These are phyloP conservation scores for Caenorhabditis latens DNA, from an alignment of 1,140 invertebrate species.

Conservation along the genomic window DNA sequence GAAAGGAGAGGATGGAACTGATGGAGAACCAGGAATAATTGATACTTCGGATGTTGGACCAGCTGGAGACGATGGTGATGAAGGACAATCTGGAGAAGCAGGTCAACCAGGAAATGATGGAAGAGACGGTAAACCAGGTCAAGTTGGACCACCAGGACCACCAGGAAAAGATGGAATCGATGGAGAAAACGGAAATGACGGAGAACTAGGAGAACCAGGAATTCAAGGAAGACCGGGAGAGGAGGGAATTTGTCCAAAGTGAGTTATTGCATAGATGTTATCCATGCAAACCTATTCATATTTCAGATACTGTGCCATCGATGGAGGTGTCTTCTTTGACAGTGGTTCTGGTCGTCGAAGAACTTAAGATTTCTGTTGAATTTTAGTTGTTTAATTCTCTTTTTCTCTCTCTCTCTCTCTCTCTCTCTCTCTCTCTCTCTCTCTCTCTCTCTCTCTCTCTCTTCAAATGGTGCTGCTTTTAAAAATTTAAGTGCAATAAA, in stretches of 20 bases:
- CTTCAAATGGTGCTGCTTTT: slow-evolving; percentile 11
- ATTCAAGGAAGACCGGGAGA: slow-evolving; percentile 58
- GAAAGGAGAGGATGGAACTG: slow-evolving; percentile 56
- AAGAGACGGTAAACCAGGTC: slow-evolving; percentile 40
- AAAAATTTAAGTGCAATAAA: slow-evolving; percentile 24
- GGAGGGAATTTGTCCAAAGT: slow-evolving; percentile 62
- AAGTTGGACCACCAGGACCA: slow-evolving; percentile 51
- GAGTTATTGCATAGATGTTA: neutral
- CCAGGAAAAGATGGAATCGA: slow-evolving; percentile 61
- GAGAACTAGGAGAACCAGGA: slow-evolving; percentile 56
- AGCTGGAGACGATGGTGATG: slow-evolving; percentile 59
- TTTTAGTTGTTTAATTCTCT: neutral
- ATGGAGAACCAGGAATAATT: slow-evolving; percentile 53
- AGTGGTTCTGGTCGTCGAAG: slow-evolving; percentile 7
- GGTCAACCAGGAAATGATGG: slow-evolving; percentile 58
- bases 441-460: neutral
- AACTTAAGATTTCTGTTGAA: neutral
- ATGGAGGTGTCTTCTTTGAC: slow-evolving; percentile 38
- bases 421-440: neutral
- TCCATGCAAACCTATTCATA: neutral
- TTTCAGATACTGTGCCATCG: slow-evolving; percentile 17
- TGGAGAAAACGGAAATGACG: slow-evolving; percentile 61
- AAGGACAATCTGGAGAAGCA: slow-evolving; percentile 51
- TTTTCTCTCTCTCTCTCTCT: neutral
- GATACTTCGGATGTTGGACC: slow-evolving; percentile 56